These are phyloP conservation scores for Volucella bombylans DNA, from an alignment of 2,888 invertebrate genomes.

Conservation along the genomic window DNA sequence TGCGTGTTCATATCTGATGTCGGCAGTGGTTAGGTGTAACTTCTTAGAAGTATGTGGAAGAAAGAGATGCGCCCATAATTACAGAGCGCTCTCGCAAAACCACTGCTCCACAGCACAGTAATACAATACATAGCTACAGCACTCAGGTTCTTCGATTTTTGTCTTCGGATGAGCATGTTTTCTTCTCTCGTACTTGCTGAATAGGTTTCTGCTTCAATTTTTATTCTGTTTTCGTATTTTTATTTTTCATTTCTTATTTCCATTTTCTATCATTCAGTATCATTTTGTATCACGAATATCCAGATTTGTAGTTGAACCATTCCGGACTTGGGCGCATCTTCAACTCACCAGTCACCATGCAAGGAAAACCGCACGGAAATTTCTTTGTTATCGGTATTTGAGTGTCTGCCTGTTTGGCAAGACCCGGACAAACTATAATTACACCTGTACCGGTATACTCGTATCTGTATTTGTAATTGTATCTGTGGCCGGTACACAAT, in stretches of 20 bases:
- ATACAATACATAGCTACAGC: too few species aligned
- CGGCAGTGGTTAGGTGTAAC: not conserved
- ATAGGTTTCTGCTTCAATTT: conserved; percentile 32
- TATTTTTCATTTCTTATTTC: not conserved
- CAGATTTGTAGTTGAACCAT: conserved; percentile 53
- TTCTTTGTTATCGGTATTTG: conserved; percentile 46
- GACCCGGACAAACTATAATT: conserved; percentile 51
- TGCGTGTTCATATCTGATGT: conserved; percentile 34
- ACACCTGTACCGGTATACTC: conserved; percentile 49
- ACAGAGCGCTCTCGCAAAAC: conserved; percentile 63
- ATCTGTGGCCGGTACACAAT: conserved; percentile 38
- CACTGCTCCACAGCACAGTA: not conserved
- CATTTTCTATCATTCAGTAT: conserved; percentile 47
- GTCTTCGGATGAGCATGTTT: conserved; percentile 69
- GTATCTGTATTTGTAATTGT: not conserved
- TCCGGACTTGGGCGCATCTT: conserved; percentile 39
- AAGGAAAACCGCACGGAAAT: conserved; percentile 58
- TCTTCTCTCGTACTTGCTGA: conserved; percentile 36
- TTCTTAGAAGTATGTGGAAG: conserved; percentile 24
- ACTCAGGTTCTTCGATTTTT: conserved; percentile 59
- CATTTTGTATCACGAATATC: conserved; percentile 61
- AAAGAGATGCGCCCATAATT: conserved; percentile 55
- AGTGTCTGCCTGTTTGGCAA: conserved; percentile 22
- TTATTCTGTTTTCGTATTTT: conserved; percentile 17
- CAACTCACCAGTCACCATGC: conserved; percentile 59